Evolutionary conservation across 2,113 vertebrate species (phyloP).

Genomic region (Sardina pilchardus): DNA sequence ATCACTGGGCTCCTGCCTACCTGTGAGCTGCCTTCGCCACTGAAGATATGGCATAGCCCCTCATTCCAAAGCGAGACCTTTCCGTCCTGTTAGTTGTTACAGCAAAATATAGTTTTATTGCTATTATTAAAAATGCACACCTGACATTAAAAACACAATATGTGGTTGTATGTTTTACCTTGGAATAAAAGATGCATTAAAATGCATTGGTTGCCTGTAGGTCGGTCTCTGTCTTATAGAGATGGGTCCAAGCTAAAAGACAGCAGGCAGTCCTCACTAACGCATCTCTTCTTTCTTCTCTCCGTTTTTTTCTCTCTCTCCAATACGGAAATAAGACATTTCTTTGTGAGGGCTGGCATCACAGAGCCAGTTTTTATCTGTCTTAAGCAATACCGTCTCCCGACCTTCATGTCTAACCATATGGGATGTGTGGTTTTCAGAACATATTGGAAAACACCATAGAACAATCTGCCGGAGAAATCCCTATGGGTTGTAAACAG

Average conservation of each 20-base stretch:
- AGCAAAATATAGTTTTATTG: neutral
- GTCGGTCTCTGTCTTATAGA: neutral
- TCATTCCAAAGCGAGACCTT: neutral
- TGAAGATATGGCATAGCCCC: neutral
- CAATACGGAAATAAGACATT: conserved; percentile 75
- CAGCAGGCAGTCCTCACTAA: neutral
- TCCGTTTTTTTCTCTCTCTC: conserved; percentile 60
- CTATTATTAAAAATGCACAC: neutral
- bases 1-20: neutral
- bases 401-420: conserved; percentile 71
- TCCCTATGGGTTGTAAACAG: conserved; percentile 74
- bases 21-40: neutral
- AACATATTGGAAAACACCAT: conserved; percentile 77
- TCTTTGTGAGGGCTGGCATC: conserved; percentile 73
- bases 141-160: neutral
- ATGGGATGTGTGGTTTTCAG: conserved; percentile 70
- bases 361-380: conserved; percentile 75
- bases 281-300: neutral
- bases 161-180: neutral
- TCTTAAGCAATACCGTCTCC: conserved; percentile 78
- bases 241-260: neutral
- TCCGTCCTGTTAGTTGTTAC: neutral
- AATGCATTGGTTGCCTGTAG: neutral
- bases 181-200: neutral
- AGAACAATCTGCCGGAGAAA: conserved; percentile 70